These are phyloP conservation scores for Notodonta dromedarius DNA, from an alignment of 2,888 invertebrate genomes.

Conservation along the genomic window DNA sequence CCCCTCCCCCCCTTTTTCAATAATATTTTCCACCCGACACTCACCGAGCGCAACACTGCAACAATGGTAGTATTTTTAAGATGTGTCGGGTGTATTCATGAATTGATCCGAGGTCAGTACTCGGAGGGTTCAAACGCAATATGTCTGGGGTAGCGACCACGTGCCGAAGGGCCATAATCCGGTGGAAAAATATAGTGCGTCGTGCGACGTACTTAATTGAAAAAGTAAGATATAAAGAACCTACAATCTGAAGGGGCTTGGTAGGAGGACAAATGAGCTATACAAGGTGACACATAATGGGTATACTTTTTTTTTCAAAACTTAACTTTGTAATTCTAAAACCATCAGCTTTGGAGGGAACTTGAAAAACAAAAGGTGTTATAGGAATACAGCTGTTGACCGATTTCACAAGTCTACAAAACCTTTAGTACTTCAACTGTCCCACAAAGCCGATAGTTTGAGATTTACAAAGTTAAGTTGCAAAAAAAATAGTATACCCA, in stretches of 20 bases:
- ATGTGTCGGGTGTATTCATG: constrained; percentile 62
- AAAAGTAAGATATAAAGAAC: constrained; percentile 62
- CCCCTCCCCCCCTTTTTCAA: background rate
- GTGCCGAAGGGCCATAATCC: constrained; percentile 79
- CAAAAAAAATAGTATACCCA: no score
- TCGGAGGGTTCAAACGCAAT: constrained; percentile 66
- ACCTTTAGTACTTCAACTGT: no score
- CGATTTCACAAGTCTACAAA: no score
- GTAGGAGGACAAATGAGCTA: constrained; percentile 1
- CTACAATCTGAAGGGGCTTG: background rate
- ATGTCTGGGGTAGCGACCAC: constrained; percentile 68
- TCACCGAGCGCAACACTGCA: constrained; percentile 9
- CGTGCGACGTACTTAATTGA: constrained; percentile 72
- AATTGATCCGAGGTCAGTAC: constrained; percentile 74
- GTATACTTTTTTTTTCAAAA: no score
- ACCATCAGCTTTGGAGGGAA: no score
- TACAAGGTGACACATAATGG: no score
- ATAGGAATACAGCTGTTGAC: no score
- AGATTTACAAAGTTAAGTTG: no score
- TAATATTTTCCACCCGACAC: constrained; percentile 9
- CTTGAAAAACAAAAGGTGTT: no score
- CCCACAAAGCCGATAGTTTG: no score
- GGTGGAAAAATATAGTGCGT: constrained; percentile 64
- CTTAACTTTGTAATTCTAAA: no score
- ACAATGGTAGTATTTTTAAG: constrained; percentile 42